Percentiles rank a stretch among this genome's conserved stretches.
These are phyloP conservation scores for Pammene aurita DNA, from an alignment of 2,888 invertebrate genomes.

Conservation along the genomic window DNA sequence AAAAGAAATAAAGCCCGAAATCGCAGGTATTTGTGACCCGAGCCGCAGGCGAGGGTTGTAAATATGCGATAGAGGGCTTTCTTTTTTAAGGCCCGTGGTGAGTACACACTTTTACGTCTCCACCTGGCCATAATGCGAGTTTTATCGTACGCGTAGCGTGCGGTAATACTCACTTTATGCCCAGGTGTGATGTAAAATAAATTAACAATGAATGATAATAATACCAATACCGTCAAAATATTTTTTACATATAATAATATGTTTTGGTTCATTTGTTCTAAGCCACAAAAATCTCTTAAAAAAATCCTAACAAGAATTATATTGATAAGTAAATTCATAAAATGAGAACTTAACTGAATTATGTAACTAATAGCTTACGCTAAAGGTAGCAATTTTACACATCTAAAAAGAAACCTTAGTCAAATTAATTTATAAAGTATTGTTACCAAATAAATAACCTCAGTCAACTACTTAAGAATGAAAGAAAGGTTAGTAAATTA, in stretches of 20 bases:
- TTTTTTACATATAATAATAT: not conserved
- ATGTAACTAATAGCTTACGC: not conserved
- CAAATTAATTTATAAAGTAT: not conserved
- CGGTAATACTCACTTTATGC: too few species aligned
- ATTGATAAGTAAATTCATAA: not conserved
- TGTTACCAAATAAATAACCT: not conserved
- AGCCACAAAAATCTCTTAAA: not conserved
- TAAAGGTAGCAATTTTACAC: not conserved
- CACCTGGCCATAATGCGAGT: too few species aligned
- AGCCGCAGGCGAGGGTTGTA: too few species aligned
- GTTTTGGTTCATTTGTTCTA: not conserved
- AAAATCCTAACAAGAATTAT: not conserved
- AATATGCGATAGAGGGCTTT: too few species aligned
- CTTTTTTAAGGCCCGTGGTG: too few species aligned
- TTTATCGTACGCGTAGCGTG: too few species aligned
- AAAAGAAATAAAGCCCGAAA: too few species aligned
- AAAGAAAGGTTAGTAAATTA: not conserved
- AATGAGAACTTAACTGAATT: not conserved
- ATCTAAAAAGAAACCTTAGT: not conserved
- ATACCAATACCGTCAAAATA: not conserved
- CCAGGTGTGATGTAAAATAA: conserved; percentile 22
- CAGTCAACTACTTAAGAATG: not conserved
- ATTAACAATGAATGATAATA: conserved; percentile 2
- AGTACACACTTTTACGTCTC: too few species aligned
- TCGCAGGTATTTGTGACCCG: too few species aligned